These are phyloP conservation scores for Gibbula magus DNA, from an alignment of 2,888 invertebrate genomes.

Conservation along the genomic window DNA sequence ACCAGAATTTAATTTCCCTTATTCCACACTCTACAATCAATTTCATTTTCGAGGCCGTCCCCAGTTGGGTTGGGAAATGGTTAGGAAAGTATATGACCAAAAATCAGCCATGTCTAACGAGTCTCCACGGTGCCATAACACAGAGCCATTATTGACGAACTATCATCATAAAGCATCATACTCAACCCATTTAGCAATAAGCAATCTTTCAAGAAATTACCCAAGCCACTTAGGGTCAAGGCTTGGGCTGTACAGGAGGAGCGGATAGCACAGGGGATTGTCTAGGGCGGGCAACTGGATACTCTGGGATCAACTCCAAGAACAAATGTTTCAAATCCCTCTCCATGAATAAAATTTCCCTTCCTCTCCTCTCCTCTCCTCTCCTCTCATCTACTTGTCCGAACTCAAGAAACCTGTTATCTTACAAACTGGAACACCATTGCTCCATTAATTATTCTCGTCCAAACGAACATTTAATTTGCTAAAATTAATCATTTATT, in stretches of 20 bases:
- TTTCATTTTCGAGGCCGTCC: constrained; percentile 30
- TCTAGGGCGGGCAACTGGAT: not conserved
- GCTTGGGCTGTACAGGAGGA: not conserved
- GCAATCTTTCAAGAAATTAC: constrained; percentile 24
- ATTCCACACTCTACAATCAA: constrained; percentile 21
- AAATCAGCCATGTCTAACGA: constrained; percentile 4
- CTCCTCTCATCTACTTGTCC: too few relatives aligned
- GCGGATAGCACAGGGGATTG: not conserved
- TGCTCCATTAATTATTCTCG: too few relatives aligned
- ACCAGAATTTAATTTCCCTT: constrained; percentile 32
- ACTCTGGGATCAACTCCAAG: not conserved
- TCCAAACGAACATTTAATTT: too few relatives aligned
- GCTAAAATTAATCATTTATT: too few relatives aligned
- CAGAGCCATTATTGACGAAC: constrained; percentile 16
- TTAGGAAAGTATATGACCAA: constrained; percentile 22
- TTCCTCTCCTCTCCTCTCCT: not conserved
- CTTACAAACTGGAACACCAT: too few relatives aligned
- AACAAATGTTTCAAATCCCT: not conserved
- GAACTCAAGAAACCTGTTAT: too few relatives aligned
- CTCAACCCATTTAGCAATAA: constrained; percentile 6
- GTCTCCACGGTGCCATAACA: constrained; percentile 23
- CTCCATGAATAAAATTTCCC: constrained; percentile 2
- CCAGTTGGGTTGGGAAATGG: not conserved
- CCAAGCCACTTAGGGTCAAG: constrained; percentile 19
- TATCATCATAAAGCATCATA: constrained; percentile 21